phyloP scores from a whole-genome alignment of 2,888 invertebrate genomes.

The Neocrepidodera transversa region DNA sequence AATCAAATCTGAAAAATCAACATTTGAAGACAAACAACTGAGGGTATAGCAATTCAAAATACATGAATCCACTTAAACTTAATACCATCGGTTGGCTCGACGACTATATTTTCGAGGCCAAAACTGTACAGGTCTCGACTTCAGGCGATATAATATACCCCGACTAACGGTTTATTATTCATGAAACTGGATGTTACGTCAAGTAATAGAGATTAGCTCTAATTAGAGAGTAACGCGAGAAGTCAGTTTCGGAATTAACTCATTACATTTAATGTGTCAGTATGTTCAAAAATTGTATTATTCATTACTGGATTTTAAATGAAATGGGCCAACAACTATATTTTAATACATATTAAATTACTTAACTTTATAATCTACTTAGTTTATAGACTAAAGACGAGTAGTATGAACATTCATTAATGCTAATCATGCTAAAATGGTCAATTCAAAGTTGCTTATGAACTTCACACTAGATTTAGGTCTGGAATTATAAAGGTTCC shows the following conservation, averaged over 20 bases:
- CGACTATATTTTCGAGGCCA: background rate
- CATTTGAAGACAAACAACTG: too few species aligned
- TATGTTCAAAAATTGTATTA: background rate
- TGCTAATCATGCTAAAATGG: too few species aligned
- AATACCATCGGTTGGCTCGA: background rate
- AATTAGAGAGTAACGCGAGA: constrained; percentile 23
- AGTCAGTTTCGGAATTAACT: constrained; percentile 7
- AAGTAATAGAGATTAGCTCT: constrained; percentile 27
- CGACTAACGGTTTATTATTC: constrained; percentile 26
- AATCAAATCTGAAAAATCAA: too few species aligned
- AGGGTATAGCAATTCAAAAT: background rate
- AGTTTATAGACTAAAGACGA: too few species aligned
- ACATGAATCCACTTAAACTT: background rate
- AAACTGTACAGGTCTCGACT: constrained; percentile 10
- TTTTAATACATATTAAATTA: too few species aligned
- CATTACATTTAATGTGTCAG: background rate
- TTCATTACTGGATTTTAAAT: too few species aligned
- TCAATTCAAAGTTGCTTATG: too few species aligned
- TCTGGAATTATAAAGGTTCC: too few species aligned
- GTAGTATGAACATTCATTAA: too few species aligned
- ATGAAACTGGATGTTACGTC: constrained; percentile 24
- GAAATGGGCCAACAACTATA: too few species aligned
- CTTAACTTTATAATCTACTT: too few species aligned
- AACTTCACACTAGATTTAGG: too few species aligned
- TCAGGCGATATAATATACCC: constrained; percentile 1